Evolutionary conservation across 1,140 invertebrate species (phyloP), one percentile per base, ranked within the genome.

Genomic region (Tribolium castaneum): DNA sequence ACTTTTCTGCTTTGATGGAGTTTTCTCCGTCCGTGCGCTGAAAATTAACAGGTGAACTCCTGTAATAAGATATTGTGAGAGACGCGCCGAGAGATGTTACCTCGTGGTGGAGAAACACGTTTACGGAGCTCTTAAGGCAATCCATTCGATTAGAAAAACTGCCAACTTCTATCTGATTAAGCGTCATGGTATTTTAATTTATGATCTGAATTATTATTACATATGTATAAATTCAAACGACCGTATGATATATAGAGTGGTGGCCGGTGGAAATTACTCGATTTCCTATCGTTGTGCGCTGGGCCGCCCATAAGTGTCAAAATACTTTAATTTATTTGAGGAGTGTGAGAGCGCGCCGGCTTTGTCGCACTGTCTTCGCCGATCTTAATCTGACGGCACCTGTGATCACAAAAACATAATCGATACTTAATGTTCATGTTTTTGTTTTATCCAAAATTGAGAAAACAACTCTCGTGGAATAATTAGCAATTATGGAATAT

Each of bases 141-240:
- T 66, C 30, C 59, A 66, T 54, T 73, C 50, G 71, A 73, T 73
- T 73, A 73, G 71, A 73, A 73, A 73, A 72, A 72, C 19, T 54
- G 71, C 49, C 71, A 51, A 52, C 16, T 52, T 72, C 14, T 73
- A 73, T 73, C 71, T 73, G 71, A 73, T 73, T 73, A 73, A 73
- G 71, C 49, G 71, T 73, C 71, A 73, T 52, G 13, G 50, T 35
- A 73, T 54, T 73, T 54, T 73, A 73, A 73, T 73, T 73, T 73
- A 73, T 54, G 71, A 52, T 52, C 71, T 73, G 50, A 73, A 73
- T 73, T 73, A 73, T 73, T 73, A 73, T 73, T 73, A 73, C 71
- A 54, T 54, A 73, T 73, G 71, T 54, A 73, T 73, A 73, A 73
- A 73, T 73, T 52, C 45, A 54, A 54, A 54, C 52, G 45, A 72